Percentiles rank a stretch among this genome's conserved stretches.
These are phyloP conservation scores for Origma solitaria DNA, from an alignment of 2,113 vertebrate species.

Conservation along the genomic window DNA sequence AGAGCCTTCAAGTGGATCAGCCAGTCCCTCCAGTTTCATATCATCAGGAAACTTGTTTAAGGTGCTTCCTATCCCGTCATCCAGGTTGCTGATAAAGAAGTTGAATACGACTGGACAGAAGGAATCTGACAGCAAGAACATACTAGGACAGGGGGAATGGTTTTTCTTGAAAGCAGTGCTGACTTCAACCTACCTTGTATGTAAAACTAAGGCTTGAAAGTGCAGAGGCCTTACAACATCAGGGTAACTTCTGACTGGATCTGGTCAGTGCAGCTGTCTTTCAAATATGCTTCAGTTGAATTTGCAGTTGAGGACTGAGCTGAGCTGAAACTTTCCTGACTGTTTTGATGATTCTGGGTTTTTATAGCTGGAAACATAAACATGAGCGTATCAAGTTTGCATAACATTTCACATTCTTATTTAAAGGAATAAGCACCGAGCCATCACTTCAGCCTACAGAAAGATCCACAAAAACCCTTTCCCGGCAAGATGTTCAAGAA, in stretches of 20 bases:
- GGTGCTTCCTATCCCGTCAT: not conserved
- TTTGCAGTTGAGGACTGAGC: not conserved
- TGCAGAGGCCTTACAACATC: not conserved
- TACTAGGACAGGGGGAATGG: not conserved
- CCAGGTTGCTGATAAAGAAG: not conserved
- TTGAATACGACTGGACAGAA: not conserved
- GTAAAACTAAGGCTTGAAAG: not conserved
- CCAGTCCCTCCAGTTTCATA: not conserved
- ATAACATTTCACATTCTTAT: not conserved
- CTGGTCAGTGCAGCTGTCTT: not conserved
- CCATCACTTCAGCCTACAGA: not conserved
- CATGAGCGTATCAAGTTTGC: not conserved
- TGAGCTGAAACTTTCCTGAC: not conserved
- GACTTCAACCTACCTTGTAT: fast-evolving
- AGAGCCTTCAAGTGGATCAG: not conserved
- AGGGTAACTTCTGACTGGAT: not conserved
- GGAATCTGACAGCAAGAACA: not conserved
- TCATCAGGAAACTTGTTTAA: not conserved
- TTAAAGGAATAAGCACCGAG: not conserved
- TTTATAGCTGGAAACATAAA: not conserved
- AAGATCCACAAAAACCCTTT: not conserved
- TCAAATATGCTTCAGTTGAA: not conserved
- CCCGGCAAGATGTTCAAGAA: not conserved
- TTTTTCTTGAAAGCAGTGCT: not conserved
- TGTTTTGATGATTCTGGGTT: not conserved